Conservation (phyloP, 1,140 invertebrate species). For the Trichoplusia ni region DNA sequence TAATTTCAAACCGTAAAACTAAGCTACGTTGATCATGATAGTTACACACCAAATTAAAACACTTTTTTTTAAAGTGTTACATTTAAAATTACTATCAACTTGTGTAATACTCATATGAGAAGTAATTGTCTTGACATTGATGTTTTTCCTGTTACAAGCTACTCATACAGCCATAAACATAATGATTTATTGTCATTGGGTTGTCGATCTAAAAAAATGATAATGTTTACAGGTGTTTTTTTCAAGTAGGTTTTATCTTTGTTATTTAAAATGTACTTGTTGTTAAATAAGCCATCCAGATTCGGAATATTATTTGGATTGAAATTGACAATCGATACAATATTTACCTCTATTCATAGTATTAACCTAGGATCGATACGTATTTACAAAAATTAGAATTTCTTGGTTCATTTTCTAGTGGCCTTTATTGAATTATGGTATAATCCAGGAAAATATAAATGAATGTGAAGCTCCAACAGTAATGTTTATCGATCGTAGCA, state of each 20-base stretch:
- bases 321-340: too few species aligned
- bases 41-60: neutral
- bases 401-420: too few species aligned
- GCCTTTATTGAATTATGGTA: too few species aligned
- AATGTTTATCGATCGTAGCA: neutral
- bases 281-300: too few species aligned
- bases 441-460: neutral
- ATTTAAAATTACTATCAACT: neutral
- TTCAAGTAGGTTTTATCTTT: neutral
- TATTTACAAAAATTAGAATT: too few species aligned
- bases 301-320: too few species aligned
- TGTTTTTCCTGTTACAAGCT: conserved; percentile 22
- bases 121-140: conserved; percentile 23
- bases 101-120: conserved; percentile 1
- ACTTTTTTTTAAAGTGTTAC: neutral
- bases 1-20: conserved; percentile 24
- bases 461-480: neutral
- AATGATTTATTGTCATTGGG: conserved; percentile 10
- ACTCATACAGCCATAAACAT: conserved; percentile 4
- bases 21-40: neutral
- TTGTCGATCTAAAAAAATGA: conserved; percentile 8
- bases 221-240: neutral
- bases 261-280: neutral
- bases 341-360: too few species aligned
- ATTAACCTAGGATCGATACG: too few species aligned